Conservation (phyloP, 2,113 vertebrate genomes). For the Heteronetta atricapilla region DNA sequence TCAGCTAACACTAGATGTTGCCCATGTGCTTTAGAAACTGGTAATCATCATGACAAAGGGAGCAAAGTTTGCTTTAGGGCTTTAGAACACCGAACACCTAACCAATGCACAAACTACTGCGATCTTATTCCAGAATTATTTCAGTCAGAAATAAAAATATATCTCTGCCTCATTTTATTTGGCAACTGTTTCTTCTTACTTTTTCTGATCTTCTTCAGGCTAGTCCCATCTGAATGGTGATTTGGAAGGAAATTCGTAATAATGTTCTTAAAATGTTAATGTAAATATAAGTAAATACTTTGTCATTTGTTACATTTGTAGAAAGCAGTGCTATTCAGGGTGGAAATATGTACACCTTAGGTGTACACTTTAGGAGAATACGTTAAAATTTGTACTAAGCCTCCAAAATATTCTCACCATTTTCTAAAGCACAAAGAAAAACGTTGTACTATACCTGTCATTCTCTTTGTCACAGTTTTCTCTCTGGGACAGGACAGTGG, state of each 20-base stretch:
- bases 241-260: background rate
- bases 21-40: background rate
- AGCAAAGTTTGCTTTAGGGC: background rate
- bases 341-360: background rate
- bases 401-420: background rate
- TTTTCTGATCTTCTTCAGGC: background rate
- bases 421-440: background rate
- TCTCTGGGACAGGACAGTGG: background rate
- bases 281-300: no score
- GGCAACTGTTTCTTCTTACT: background rate
- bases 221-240: background rate
- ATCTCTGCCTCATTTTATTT: background rate
- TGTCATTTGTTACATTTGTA: background rate
- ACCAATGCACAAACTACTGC: background rate
- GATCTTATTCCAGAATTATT: background rate
- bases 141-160: background rate
- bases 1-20: constrained; percentile 38
- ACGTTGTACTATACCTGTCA: background rate
- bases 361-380: background rate
- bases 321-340: background rate
- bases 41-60: background rate
- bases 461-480: background rate
- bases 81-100: background rate
- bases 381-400: background rate
- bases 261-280: background rate